Conservation (phyloP, 2,797 vertebrate genomes). For the Tachyglossus aculeatus region DNA sequence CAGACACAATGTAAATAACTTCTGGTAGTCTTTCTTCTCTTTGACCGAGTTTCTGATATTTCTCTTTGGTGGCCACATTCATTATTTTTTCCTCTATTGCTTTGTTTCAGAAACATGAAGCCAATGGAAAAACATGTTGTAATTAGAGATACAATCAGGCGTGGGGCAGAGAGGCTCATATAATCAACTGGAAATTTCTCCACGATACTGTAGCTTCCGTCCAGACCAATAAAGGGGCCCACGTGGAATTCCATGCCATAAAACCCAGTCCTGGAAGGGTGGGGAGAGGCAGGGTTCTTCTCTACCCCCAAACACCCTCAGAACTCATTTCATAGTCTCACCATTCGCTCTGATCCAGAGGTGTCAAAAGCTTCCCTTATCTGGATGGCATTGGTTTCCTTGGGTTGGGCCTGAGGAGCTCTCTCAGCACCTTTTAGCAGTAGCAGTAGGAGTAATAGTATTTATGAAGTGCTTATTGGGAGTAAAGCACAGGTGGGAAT, state of each 20-base stretch:
- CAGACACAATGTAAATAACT: not conserved
- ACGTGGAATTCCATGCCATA: conserved; percentile 30
- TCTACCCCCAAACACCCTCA: not conserved
- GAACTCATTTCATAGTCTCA: conserved; percentile 27
- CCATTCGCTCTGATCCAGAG: conserved; percentile 17
- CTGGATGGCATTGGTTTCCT: conserved; percentile 28
- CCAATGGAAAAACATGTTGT: conserved; percentile 12
- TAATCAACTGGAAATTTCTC: conserved; percentile 26
- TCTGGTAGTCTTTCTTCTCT: not conserved
- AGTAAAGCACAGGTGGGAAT: too few species aligned
- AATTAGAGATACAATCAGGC: not conserved
- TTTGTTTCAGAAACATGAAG: conserved; percentile 21
- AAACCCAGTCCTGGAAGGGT: conserved; percentile 23
- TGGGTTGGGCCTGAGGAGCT: conserved; percentile 21
- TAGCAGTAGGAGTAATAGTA: too few species aligned
- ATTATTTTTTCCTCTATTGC: not conserved
- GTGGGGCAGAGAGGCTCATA: too few species aligned
- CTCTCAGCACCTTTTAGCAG: too few species aligned
- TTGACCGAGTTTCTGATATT: not conserved
- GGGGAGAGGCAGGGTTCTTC: conserved; percentile 35
- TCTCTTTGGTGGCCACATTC: not conserved
- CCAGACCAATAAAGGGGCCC: conserved; percentile 15
- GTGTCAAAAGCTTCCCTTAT: conserved; percentile 5
- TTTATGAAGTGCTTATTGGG: too few species aligned
- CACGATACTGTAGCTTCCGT: conserved; percentile 1